Base-by-base conservation (phyloP, 2,113 vertebrate genomes). In the Tringa solitaria region DNA sequence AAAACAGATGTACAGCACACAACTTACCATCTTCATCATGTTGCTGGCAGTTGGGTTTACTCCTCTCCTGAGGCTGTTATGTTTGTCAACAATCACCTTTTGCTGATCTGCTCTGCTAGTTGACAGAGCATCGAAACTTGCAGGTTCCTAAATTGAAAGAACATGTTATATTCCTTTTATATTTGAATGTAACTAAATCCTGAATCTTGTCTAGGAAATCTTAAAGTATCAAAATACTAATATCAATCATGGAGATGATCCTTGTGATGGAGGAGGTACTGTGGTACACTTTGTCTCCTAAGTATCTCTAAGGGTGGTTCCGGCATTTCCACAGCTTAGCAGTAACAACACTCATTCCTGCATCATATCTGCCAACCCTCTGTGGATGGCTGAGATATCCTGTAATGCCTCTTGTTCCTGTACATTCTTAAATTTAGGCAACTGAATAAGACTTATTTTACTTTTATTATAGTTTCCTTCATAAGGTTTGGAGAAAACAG, bases 1-100 rank as follows among this genome's bases (percentile, higher is more conserved):
- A 35, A 75, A 70, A 81, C 23, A 37, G 21, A 50, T 82, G 84
- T 73, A 64, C 10, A 72, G 18, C 22, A 37, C 9, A 14, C 7
- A 70, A 60, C 96, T 97, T 96, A 98, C 98, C 98, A 98, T 97
- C 72, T 87, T 97, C 81, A 97, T 23, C 97, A 98, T 98, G 74
- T 98, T 97, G 18, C 82, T 95, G 67, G 97, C 97, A 75, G 91
- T 17, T n/a, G 98, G 98, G 4, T 32, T 14, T 10, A 98, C 98
- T 35, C 4, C 14, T 95, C 94, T 97, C 84, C 98, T 93, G 30
- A 97, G 41, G 17, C 16, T 12, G 35, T 98, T 98, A 74, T 98
- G 98, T 32, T 18, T 33, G 51, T 82, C 39, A 73, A 98, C 78
- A 75, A 98, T 98, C 70, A 97, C 63, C 33, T 94, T 41, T 23